These are phyloP conservation scores for Pitta sordida DNA, from an alignment of 2,113 vertebrate genomes.

Conservation along the genomic window DNA sequence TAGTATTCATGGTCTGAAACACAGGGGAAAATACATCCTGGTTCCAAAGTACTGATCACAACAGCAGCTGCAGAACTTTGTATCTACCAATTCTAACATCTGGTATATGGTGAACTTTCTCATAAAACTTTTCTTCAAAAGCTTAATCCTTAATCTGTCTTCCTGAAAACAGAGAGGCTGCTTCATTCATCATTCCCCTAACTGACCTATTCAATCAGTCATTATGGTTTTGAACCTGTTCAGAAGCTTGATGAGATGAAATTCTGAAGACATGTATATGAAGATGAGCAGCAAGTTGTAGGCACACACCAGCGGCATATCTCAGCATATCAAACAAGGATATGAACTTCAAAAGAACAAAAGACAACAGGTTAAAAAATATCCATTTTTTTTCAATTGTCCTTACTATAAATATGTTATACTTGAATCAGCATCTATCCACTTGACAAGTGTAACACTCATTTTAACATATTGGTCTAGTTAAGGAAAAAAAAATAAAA, in stretches of 20 bases:
- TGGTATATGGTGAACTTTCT: background rate
- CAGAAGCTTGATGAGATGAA: slow-evolving; percentile 77
- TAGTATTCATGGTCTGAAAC: background rate
- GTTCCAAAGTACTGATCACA: background rate
- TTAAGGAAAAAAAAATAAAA: background rate
- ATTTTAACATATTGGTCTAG: background rate
- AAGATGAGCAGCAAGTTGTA: slow-evolving; percentile 93
- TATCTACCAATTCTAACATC: slow-evolving; percentile 12
- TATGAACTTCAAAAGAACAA: slow-evolving; percentile 80
- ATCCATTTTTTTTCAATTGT: background rate
- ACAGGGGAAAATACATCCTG: background rate
- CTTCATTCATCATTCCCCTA: slow-evolving; percentile 66
- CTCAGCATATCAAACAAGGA: slow-evolving; percentile 88
- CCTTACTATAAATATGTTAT: background rate
- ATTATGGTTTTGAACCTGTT: slow-evolving; percentile 80
- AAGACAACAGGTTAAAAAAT: slow-evolving; percentile 45
- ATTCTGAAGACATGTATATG: slow-evolving; percentile 94
- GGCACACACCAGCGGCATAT: slow-evolving; percentile 89
- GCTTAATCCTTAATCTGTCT: slow-evolving; percentile 57
- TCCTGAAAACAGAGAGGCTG: slow-evolving; percentile 63
- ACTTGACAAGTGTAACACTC: background rate
- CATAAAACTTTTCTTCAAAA: background rate
- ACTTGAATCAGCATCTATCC: background rate
- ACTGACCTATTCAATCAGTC: slow-evolving; percentile 86
- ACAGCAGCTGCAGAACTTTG: background rate